Evolutionary conservation across 2,888 invertebrate genomes (phyloP), one percentile per base, ranked within the genome.

Genomic region (Melanargia galathea): DNA sequence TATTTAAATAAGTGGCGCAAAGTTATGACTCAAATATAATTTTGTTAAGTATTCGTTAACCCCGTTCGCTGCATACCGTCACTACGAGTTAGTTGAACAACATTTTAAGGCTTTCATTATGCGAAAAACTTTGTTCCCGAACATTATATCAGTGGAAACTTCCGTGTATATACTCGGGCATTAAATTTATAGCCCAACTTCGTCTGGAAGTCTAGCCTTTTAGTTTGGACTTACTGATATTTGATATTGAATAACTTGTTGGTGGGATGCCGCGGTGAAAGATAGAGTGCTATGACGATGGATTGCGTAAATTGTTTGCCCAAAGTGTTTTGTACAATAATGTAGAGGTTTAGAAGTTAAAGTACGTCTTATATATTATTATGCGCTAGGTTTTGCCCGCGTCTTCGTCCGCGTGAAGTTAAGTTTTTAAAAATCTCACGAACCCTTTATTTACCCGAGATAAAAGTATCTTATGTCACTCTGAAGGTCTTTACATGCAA

Each of bases 131-230:
- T 67, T 60, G 65, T 67, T 66, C 67, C 57, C 64, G 60, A 69
- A 69, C 70, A 65, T 66, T 70, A 66, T 70, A 70, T 59, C 62
- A 65, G 65, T 52, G 59, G 62, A 70, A 76, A 76, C 69, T 69
- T 65, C 60, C 55, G 11, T 52, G 54, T 62, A 65, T 70, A 65
- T 54, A 75, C 75, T 73, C 70, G 67, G 69, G 71, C 74, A 74
- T 75, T 73, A 75, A 80, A 84, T 82, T 83, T 83, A 83, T 84
- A 75, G 78, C 71, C 65, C 72, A 83, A 84, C 76, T 82, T 82
- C 56, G 62, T 63, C 67, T 60, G 52, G 65, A 59, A 65, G 65
- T 71, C 70, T 74, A 68, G 75, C 77, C 72, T 76, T 69, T 76
- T 74, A 68, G 75, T 69, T 76, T 74, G 68, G 75, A 78, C 71